Evolutionary conservation across 2,797 vertebrate genomes (phyloP).

Genomic region (Forpus xanthops): DNA sequence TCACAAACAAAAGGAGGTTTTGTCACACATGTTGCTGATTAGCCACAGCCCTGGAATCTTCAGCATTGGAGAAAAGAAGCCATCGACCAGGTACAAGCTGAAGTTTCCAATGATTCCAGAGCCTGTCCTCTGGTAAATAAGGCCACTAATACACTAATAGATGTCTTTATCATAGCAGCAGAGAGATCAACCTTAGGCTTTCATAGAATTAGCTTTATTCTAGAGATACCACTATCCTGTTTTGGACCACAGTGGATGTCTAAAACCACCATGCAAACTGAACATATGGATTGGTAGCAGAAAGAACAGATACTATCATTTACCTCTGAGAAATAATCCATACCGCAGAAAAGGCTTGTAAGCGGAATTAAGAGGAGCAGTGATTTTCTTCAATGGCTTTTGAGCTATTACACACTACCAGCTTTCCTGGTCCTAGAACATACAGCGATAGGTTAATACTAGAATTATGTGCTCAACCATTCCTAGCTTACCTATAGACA

Average conservation of each 20-base stretch:
- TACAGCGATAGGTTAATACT: background rate
- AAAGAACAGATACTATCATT: background rate
- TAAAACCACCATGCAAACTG: background rate
- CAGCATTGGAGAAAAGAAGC: background rate
- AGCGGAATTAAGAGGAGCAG: background rate
- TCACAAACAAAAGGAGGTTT: background rate
- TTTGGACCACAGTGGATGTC: background rate
- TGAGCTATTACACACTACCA: background rate
- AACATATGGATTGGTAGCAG: background rate
- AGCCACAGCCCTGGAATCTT: background rate
- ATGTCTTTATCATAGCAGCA: background rate
- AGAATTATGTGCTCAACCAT: background rate
- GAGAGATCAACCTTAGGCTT: background rate
- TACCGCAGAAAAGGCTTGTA: slow-evolving; percentile 4
- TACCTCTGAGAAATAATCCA: slow-evolving; percentile 32
- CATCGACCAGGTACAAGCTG: background rate
- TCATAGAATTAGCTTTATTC: background rate
- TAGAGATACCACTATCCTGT: background rate
- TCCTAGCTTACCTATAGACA: background rate
- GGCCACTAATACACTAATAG: background rate
- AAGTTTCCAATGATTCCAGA: background rate
- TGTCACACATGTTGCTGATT: background rate
- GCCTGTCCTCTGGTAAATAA: background rate
- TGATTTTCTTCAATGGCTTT: background rate
- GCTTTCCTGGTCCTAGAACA: background rate